Evolutionary conservation across 2,113 vertebrate genomes (phyloP).

Genomic region (Ptyas mucosa): DNA sequence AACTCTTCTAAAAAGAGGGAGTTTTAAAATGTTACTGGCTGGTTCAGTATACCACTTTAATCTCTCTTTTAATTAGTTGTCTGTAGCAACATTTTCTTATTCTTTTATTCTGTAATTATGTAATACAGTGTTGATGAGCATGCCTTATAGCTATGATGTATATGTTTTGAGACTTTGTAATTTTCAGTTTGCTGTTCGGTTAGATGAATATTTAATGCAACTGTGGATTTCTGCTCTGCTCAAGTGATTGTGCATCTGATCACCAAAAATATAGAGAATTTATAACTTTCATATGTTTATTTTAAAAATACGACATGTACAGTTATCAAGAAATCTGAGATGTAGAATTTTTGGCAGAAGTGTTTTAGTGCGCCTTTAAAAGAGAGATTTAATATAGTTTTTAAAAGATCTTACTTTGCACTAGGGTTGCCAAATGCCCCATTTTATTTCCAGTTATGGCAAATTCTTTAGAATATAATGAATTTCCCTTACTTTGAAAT

Average conservation of each 20-base stretch:
- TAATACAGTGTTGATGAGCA: slow-evolving; percentile 53
- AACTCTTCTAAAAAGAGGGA: slow-evolving; percentile 49
- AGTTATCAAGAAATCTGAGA: slow-evolving; percentile 64
- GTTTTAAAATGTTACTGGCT: slow-evolving; percentile 71
- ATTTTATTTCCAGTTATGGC: background rate
- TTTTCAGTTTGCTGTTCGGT: slow-evolving; percentile 53
- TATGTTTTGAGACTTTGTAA: slow-evolving; percentile 58
- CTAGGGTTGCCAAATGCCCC: background rate
- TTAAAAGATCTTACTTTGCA: slow-evolving; percentile 41
- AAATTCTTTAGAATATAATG: background rate
- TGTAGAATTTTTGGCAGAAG: slow-evolving; percentile 65
- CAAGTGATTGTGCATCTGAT: slow-evolving; percentile 56
- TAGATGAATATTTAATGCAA: slow-evolving; percentile 53
- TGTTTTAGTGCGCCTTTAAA: slow-evolving; percentile 69
- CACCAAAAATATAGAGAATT: slow-evolving; percentile 63
- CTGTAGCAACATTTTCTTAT: slow-evolving; percentile 54
- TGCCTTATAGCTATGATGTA: slow-evolving; percentile 47
- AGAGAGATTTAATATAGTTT: slow-evolving; percentile 49
- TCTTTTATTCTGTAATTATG: slow-evolving; percentile 44
- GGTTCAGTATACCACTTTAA: slow-evolving; percentile 71
- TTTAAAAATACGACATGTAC: slow-evolving; percentile 62
- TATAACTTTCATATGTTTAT: slow-evolving; percentile 74
- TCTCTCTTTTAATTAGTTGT: slow-evolving; percentile 67
- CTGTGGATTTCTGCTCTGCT: slow-evolving; percentile 52
- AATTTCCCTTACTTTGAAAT: background rate